phyloP scores from a whole-genome alignment of 2,113 vertebrate species.

The Glaucomys volans region DNA sequence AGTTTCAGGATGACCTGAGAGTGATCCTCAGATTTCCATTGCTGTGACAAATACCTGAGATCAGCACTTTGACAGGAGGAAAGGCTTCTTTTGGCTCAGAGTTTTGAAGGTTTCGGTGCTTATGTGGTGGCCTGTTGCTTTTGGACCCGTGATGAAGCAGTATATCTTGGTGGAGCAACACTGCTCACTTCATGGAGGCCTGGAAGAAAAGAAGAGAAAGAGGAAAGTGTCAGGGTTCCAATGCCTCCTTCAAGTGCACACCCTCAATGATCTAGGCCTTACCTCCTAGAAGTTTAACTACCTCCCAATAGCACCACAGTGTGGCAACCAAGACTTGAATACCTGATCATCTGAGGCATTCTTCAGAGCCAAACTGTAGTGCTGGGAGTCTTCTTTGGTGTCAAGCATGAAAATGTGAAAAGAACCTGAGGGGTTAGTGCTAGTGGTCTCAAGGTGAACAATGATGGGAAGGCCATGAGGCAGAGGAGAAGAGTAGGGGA shows the following conservation, averaged over 20 bases:
- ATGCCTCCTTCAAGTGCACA: no score
- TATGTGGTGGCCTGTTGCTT: background rate
- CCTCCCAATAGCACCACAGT: no score
- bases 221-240: background rate
- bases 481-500: background rate
- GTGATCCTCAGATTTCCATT: background rate
- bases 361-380: background rate
- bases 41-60: background rate
- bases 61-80: background rate
- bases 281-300: background rate
- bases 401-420: background rate
- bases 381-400: background rate
- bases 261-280: background rate
- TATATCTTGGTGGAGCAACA: background rate
- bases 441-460: background rate
- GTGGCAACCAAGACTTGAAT: background rate
- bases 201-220: background rate
- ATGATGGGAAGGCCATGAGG: background rate
- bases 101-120: background rate
- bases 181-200: no score
- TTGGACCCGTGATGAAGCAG: background rate
- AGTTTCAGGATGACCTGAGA: background rate
- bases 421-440: background rate
- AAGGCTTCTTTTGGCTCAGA: background rate
- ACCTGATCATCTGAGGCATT: background rate